These are phyloP conservation scores for Hemiscyllium ocellatum DNA, from an alignment of 2,113 vertebrate genomes.

Conservation along the genomic window DNA sequence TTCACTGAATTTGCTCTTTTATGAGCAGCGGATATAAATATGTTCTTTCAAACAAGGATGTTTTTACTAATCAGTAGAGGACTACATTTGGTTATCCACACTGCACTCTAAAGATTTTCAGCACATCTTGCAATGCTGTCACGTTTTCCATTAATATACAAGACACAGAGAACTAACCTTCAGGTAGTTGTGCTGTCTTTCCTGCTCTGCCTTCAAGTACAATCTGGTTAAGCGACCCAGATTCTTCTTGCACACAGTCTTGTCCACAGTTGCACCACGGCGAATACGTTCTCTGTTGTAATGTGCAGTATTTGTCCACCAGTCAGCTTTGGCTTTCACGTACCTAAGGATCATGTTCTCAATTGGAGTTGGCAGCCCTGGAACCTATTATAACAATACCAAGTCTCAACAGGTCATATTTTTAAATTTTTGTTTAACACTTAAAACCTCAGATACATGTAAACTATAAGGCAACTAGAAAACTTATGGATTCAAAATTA, in stretches of 20 bases:
- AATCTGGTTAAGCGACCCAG: constrained; percentile 88
- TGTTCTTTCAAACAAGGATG: not conserved
- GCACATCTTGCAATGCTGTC: too few species aligned
- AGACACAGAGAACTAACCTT: constrained; percentile 63
- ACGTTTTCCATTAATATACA: not conserved
- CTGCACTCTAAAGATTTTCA: not conserved
- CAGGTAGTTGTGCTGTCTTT: constrained; percentile 96
- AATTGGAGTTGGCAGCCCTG: constrained; percentile 92
- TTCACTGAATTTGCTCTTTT: not conserved
- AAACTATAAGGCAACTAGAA: not conserved
- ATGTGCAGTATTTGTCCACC: constrained; percentile 99
- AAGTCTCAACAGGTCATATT: not conserved
- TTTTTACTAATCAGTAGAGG: not conserved
- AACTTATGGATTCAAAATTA: not conserved
- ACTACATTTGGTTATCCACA: not conserved
- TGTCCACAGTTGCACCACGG: constrained; percentile 95
- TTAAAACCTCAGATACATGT: not conserved
- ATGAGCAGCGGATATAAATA: not conserved
- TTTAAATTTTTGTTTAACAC: not conserved
- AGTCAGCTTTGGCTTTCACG: constrained; percentile 97
- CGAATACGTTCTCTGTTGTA: constrained; percentile 97
- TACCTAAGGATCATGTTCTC: constrained; percentile 99
- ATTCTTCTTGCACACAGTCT: constrained; percentile 98
- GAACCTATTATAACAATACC: constrained; percentile 58
- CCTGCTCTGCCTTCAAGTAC: constrained; percentile 96